A percentile compares a stretch with the other conserved stretches of the same genome.
These are phyloP conservation scores for Phlogophora meticulosa DNA, from an alignment of 2,888 invertebrate species.

Conservation along the genomic window DNA sequence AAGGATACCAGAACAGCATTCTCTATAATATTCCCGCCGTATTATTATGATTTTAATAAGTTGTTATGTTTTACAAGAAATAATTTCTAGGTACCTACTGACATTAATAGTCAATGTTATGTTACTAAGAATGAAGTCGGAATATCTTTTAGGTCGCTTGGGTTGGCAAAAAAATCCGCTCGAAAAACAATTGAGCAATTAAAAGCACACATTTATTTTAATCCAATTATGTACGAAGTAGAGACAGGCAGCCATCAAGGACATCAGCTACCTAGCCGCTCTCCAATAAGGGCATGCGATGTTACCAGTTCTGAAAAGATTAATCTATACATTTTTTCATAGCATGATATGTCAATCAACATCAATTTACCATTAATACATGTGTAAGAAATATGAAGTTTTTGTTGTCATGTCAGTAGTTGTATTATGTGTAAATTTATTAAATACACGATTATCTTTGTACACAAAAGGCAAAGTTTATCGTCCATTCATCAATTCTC, in stretches of 20 bases:
- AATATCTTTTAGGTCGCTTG: constrained; percentile 35
- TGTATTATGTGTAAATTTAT: constrained; percentile 70
- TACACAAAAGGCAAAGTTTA: constrained; percentile 61
- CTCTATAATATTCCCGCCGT: constrained; percentile 2
- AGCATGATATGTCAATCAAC: constrained; percentile 68
- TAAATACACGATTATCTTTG: constrained; percentile 61
- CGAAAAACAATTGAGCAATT: constrained; percentile 67
- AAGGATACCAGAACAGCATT: background rate
- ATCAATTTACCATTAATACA: constrained; percentile 64
- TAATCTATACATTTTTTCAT: constrained; percentile 65
- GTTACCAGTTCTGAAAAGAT: constrained; percentile 63
- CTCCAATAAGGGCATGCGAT: constrained; percentile 53
- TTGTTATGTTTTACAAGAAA: constrained; percentile 23
- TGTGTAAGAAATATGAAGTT: constrained; percentile 52
- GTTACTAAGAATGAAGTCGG: constrained; percentile 50
- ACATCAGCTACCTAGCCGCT: constrained; percentile 43
- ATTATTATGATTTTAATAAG: constrained; percentile 31
- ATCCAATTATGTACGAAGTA: constrained; percentile 59
- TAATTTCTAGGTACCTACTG: constrained; percentile 19
- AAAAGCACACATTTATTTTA: constrained; percentile 64
- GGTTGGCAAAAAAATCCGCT: constrained; percentile 53
- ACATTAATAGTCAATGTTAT: constrained; percentile 56
- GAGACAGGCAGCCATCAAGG: constrained; percentile 51
- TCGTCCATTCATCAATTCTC: constrained; percentile 62
- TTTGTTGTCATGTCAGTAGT: constrained; percentile 57